Evolutionary conservation across 1,140 invertebrate species (phyloP), one percentile per base, ranked within the genome.

Genomic region (Heterodera schachtii): DNA sequence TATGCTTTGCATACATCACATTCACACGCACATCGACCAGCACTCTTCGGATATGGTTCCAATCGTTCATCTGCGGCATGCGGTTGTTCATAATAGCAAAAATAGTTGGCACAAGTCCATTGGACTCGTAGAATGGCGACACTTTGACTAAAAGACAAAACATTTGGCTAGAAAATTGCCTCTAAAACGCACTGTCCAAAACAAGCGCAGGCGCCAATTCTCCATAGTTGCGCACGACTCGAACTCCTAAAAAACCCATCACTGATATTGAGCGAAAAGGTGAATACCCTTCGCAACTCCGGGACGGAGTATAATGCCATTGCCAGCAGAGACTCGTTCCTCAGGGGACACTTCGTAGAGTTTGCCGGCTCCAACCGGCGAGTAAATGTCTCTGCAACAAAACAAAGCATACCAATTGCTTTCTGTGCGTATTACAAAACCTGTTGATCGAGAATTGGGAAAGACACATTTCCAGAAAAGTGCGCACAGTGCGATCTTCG

Each of bases 71-170:
- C 46, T 57, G 80, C 13, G 81, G 81, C n/a, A 64, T 31, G 31
- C 82, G 82, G 21, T 49, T 43, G 44, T 73, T 79, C 3, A 74
- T 83, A n/a, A 83, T 84, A 3, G 71, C 69, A 19, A 83, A 46
- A 44, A 83, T 49, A 16, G 82, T 83, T 8, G 69, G 43, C 31
- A 75, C 73, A 43, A 83, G 47, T 11, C 66, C 67, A 43, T 84
- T 67, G 13, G 81, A n/a, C 41, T 83, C 60, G 60, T 83, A 83
- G 71, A 83, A 83, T 46, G 82, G 67, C 4, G 73, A 83, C 8
- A 84, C 82, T 84, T 83, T 83, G 2, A 80, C 82, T 82, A 69
- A 82, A 83, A 83, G n/a, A 81, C 13, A 31, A 31, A 31, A 31
- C 31, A 31, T 31, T 31, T 31, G 31, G 31, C 31, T 31, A 31